Evolutionary conservation across 2,797 vertebrate species (phyloP).

Genomic region (Eurystomus glaucurus): DNA sequence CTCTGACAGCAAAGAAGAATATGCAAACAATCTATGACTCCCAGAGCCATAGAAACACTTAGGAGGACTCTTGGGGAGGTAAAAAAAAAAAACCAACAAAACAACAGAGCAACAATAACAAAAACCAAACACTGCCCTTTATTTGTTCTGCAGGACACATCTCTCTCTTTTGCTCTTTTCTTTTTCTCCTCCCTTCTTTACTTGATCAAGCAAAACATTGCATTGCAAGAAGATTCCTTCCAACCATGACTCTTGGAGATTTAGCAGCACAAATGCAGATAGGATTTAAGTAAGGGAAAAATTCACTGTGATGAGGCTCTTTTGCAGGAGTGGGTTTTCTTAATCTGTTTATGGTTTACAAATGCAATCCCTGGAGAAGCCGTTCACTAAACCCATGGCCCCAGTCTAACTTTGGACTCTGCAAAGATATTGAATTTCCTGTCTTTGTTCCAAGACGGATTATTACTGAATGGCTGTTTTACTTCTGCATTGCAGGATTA

Average conservation of each 20-base stretch:
- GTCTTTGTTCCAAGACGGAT: slow-evolving; percentile 51
- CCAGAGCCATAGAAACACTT: not conserved
- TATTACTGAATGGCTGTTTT: slow-evolving; percentile 49
- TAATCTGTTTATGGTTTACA: slow-evolving; percentile 53
- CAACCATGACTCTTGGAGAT: not conserved
- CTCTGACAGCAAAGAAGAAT: not conserved
- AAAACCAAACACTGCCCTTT: not conserved
- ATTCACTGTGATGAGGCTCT: slow-evolving; percentile 36
- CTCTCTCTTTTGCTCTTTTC: not conserved
- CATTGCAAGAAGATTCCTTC: not conserved
- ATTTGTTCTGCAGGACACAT: not conserved
- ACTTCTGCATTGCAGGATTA: slow-evolving; percentile 47
- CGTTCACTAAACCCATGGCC: not conserved
- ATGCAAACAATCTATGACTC: not conserved
- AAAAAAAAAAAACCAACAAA: too few relatives aligned
- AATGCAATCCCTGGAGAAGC: slow-evolving; percentile 33
- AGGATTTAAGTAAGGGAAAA: slow-evolving; percentile 11
- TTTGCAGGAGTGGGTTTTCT: slow-evolving; percentile 46
- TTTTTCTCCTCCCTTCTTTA: not conserved
- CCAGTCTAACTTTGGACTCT: slow-evolving; percentile 18
- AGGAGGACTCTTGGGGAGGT: not conserved
- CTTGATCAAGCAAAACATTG: not conserved
- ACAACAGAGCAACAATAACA: not conserved
- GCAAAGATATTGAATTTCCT: slow-evolving; percentile 57
- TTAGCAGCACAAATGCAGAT: slow-evolving; percentile 27